phyloP scores from a whole-genome alignment of 2,888 invertebrate genomes.

The Bembecia ichneumoniformis region DNA sequence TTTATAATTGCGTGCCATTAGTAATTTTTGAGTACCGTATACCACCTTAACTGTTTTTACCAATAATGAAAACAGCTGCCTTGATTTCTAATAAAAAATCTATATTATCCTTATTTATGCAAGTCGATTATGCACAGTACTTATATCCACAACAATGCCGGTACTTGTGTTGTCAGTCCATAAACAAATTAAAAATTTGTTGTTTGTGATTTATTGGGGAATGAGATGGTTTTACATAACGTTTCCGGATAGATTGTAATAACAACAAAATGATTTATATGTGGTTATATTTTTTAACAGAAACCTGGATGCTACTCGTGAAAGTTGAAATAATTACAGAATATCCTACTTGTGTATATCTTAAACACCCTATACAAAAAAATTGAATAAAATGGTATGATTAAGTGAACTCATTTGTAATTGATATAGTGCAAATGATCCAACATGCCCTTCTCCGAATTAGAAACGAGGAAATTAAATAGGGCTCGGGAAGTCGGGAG shows the following conservation, averaged over 20 bases:
- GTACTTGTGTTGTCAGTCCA: neutral
- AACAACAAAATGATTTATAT: no score
- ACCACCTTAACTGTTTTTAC: no score
- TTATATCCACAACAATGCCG: constrained; percentile 1
- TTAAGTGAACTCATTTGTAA: neutral
- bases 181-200: neutral
- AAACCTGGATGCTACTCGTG: no score
- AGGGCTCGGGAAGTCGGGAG: constrained; percentile 37
- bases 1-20: no score
- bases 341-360: no score
- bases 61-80: no score
- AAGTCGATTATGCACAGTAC: constrained; percentile 1
- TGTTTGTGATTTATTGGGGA: neutral
- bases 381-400: neutral
- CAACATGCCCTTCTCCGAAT: constrained; percentile 32
- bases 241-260: neutral
- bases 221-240: neutral
- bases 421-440: constrained; percentile 1
- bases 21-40: no score
- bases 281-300: no score
- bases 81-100: neutral
- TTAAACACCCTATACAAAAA: no score
- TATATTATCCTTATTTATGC: neutral
- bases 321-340: no score
- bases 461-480: constrained; percentile 8